Evolutionary conservation across 2,797 vertebrate species (phyloP).

Genomic region (Sebastes flavidus): DNA sequence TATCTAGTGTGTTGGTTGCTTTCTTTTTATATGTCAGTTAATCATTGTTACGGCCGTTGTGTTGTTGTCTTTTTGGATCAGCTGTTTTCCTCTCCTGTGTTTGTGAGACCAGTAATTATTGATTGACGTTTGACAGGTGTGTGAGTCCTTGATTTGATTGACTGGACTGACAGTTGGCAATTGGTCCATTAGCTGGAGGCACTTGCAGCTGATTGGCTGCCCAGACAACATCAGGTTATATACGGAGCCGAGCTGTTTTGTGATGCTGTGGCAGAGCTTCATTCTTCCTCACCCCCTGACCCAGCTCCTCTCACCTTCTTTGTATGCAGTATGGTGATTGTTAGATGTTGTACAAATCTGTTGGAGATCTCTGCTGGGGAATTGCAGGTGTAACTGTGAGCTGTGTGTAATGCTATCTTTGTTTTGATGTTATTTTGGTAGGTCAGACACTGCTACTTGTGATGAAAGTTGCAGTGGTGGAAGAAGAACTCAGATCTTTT

Average conservation of each 20-base stretch:
- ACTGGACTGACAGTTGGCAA: conserved; percentile 20
- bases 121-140: conserved; percentile 30
- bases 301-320: neutral
- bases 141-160: conserved; percentile 21
- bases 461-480: neutral
- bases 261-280: neutral
- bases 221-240: neutral
- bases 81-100: neutral
- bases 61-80: neutral
- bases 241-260: neutral
- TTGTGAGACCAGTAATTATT: conserved; percentile 24
- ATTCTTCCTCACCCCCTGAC: conserved; percentile 20
- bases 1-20: neutral
- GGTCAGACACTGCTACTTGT: neutral
- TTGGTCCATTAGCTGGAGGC: conserved; percentile 34
- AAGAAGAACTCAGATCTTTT: too few species aligned
- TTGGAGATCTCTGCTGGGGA: neutral
- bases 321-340: conserved; percentile 9
- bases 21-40: neutral
- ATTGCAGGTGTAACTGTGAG: neutral
- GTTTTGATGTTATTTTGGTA: conserved; percentile 1
- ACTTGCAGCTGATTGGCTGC: conserved; percentile 30
- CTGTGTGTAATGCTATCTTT: conserved; percentile 1
- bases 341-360: conserved; percentile 21
- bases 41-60: neutral